Percentiles rank a stretch among this genome's conserved stretches.
These are phyloP conservation scores for Rhea pennata DNA, from an alignment of 2,113 vertebrate species.

Conservation along the genomic window DNA sequence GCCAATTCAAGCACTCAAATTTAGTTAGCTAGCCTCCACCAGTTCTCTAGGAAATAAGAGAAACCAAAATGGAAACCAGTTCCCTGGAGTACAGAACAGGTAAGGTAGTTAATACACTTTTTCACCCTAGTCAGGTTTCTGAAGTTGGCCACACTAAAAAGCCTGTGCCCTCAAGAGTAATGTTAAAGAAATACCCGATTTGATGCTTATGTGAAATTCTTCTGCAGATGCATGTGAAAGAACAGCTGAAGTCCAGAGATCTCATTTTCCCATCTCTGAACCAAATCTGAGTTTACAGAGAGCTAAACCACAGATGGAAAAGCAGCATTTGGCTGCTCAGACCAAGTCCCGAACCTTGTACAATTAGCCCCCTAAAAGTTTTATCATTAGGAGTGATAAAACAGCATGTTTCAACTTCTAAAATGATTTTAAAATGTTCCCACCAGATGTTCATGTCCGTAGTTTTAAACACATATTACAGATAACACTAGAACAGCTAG, in stretches of 20 bases:
- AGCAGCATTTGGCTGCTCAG: background rate
- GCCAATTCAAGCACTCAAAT: background rate
- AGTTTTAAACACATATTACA: conserved; percentile 36
- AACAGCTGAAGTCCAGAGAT: background rate
- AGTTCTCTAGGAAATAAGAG: background rate
- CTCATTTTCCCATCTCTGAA: background rate
- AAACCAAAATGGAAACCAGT: background rate
- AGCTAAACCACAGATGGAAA: background rate
- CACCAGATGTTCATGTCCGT: conserved; percentile 25
- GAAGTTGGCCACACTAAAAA: background rate
- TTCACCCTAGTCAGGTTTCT: background rate
- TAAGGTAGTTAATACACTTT: background rate
- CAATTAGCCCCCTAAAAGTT: background rate
- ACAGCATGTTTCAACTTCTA: background rate
- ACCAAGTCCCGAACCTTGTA: background rate
- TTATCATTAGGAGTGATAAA: conserved; percentile 10
- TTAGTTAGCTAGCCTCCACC: background rate
- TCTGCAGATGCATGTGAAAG: background rate
- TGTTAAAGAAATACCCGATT: background rate
- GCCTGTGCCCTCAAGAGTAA: background rate
- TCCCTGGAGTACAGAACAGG: background rate
- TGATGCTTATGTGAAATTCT: background rate
- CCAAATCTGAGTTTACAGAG: background rate
- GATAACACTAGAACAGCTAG: background rate
- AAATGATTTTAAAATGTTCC: conserved; percentile 25